Evolutionary conservation across 2,888 invertebrate genomes (phyloP).

Genomic region (Trichogramma dendrolimi): DNA sequence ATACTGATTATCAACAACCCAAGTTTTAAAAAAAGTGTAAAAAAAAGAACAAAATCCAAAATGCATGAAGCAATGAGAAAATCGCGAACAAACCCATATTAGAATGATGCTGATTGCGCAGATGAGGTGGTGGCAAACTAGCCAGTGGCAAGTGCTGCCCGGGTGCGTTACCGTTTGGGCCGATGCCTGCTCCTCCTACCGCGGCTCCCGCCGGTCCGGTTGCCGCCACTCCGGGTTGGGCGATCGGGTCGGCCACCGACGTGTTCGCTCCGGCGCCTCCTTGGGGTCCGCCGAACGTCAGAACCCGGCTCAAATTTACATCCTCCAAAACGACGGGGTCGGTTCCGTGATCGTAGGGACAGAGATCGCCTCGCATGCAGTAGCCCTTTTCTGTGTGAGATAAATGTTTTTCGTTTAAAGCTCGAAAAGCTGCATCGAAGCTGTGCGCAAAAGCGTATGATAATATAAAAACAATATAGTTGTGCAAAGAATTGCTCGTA

Average conservation of each 20-base stretch:
- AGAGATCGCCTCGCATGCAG: slow-evolving; percentile 94
- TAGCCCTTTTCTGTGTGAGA: slow-evolving; percentile 76
- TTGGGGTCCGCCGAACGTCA: slow-evolving; percentile 55
- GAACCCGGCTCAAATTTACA: slow-evolving; percentile 60
- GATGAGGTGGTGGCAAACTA: slow-evolving; percentile 49
- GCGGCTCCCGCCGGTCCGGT: slow-evolving; percentile 44
- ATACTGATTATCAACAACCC: background rate
- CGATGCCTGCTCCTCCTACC: slow-evolving; percentile 43
- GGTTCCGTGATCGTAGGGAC: slow-evolving; percentile 93
- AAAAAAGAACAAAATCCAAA: background rate
- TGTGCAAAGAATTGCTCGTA: slow-evolving; percentile 4
- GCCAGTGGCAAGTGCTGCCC: slow-evolving; percentile 49
- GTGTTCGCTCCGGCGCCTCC: slow-evolving; percentile 46
- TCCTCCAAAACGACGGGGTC: slow-evolving; percentile 95
- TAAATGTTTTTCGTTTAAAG: background rate
- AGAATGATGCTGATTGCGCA: slow-evolving; percentile 50
- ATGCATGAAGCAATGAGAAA: slow-evolving; percentile 5
- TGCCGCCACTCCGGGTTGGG: slow-evolving; percentile 35
- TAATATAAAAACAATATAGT: slow-evolving; percentile 17
- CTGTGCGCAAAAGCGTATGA: slow-evolving; percentile 21
- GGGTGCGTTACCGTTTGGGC: slow-evolving; percentile 49
- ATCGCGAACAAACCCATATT: slow-evolving; percentile 46
- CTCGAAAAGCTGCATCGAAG: background rate
- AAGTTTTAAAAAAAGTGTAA: slow-evolving; percentile 6
- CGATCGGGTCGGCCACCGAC: slow-evolving; percentile 43